Percentiles rank a stretch among this genome's conserved stretches.
phyloP scores from a whole-genome alignment of 2,888 invertebrate genomes.

The Macropis europaea region DNA sequence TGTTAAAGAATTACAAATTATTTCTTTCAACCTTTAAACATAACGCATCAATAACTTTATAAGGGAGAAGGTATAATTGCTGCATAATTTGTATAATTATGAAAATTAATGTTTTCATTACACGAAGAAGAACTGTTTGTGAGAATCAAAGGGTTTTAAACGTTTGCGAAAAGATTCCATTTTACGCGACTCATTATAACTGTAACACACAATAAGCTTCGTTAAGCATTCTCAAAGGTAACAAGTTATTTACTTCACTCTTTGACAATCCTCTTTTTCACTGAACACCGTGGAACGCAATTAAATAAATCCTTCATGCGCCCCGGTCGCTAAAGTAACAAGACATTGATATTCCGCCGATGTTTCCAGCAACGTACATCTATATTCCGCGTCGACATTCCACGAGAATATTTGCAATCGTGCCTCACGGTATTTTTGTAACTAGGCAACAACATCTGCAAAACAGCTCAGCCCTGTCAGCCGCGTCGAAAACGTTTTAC shows the following conservation, averaged over 20 bases:
- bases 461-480: conserved; percentile 28
- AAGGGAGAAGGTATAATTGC: too few relatives aligned
- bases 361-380: conserved; percentile 18
- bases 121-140: too few relatives aligned
- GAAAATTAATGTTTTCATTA: too few relatives aligned
- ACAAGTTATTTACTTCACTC: not conserved
- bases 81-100: too few relatives aligned
- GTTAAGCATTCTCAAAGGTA: not conserved
- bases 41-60: too few relatives aligned
- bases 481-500: conserved; percentile 35
- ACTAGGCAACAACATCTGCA: conserved; percentile 35
- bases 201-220: not conserved
- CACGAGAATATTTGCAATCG: conserved; percentile 34
- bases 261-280: conserved; percentile 17
- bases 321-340: not conserved
- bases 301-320: conserved; percentile 16
- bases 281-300: conserved; percentile 2
- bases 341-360: conserved; percentile 22
- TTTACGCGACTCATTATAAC: not conserved
- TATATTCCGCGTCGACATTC: conserved; percentile 21
- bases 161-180: too few relatives aligned
- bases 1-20: too few relatives aligned
- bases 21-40: too few relatives aligned
- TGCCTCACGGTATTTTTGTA: not conserved
- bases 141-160: too few relatives aligned